Evolutionary conservation across 2,888 invertebrate genomes (phyloP), one percentile per base, ranked within the genome.

Genomic region (Plagodis dolabraria): DNA sequence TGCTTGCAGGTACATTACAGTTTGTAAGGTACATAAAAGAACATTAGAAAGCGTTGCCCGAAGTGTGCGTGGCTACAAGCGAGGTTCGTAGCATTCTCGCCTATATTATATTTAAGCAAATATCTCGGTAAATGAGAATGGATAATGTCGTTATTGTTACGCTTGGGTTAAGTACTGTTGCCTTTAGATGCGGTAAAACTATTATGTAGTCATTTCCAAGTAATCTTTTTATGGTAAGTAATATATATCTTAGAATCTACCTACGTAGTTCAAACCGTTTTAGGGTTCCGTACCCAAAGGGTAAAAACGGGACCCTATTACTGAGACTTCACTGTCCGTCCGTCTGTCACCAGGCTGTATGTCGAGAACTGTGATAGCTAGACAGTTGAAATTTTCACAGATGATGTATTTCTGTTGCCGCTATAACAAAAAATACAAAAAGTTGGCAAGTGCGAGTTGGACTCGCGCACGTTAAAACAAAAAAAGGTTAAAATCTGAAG

Each of bases 11-110:
- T 47, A 36, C 43, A 47, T 48, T 53, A 34, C 22, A 22, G 22
- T 22, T 22, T 22, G 22, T 22, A 22, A 36, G 9, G 43, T 47
- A 36, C 43, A 47, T 48, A 48, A 34, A 6, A 34, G 33, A 34
- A 46, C 45, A 45, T 52, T 34, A 40, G 8, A 22, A 48, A 49
- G 33, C 34, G 48, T 45, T 48, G 38, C 34, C 11, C 1, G 5
- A 12, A 46, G 49, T 44, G 54, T 38, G 56, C 60, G 60, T 60
- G 60, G 51, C 40, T 52, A 60, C 56, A 55, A 45, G 56, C 46
- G n/a, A 33, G 51, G 48, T 10, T 40, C 33, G 36, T 47, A 11
- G 56, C 47, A 48, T 60, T 60, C 48, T 48, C 60, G 38, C 45
- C 47, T 52, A 53, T 46, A 56, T 60, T 48, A 60, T 55, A 55